Evolutionary conservation across 2,797 vertebrate species (phyloP), one percentile per base, ranked within the genome.

Genomic region (Chloroceryle inda): DNA sequence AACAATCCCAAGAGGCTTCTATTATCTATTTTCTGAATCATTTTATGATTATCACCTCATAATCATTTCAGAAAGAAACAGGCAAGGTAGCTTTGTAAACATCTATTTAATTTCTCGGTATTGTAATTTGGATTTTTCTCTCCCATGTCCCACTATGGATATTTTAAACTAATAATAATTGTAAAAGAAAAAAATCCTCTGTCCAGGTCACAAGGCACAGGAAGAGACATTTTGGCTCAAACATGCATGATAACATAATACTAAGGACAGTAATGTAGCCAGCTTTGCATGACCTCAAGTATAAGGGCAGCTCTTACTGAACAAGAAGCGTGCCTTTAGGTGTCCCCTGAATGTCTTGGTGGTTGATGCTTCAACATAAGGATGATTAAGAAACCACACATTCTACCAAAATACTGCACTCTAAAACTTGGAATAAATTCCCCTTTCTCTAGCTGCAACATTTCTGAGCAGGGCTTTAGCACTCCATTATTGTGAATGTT

Each of bases 401-500:
- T 66, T 42, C 82, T 83, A 92, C 92, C 96, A 94, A 95, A 96
- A 95, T 80, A 92, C 93, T 15, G 87, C 80, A 75, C 77, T 94
- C 91, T 92, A 89, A 77, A 92, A 85, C 38, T 58, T 31, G 61
- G 94, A 97, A 97, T 97, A 96, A 97, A 97, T 97, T 96, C 95
- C 87, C 77, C 52, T 92, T 94, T 95, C 95, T 63, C 91, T 49
- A 97, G 71, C 94, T 89, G 68, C 88, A 85, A 93, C 96, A 92
- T 91, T 97, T 95, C 80, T 96, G 89, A 94, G 94, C 88, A 80
- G 94, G 81, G 88, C 84, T 96, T 93, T 94, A 92, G 95, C 78
- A 93, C 96, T 97, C 97, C 96, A 96, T 98, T 98, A 97, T 91
- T 79, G 95, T 73, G 97, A 97, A 96, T 96, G 97, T 72, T 97